Base-by-base conservation (phyloP, 2,888 invertebrate species). In the Drosophila mimetica region DNA sequence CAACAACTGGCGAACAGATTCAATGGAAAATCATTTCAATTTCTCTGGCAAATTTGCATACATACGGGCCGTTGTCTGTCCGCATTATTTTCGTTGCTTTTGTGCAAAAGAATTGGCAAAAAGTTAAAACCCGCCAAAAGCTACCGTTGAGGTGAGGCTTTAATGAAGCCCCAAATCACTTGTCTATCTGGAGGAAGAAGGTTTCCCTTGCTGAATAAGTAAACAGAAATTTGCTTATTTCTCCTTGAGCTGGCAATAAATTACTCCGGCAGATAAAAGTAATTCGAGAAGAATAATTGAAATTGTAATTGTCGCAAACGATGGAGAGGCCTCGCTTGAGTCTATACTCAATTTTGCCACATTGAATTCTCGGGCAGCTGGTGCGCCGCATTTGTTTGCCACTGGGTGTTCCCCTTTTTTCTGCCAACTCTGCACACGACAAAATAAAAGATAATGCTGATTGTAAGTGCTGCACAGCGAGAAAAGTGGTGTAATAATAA, bases 21-120 rank as follows among this genome's bases (percentile, higher is more conserved):
- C 85, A 81, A 79, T 69, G 59, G 51, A 36, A 69, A 85, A 87
- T 87, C 76, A 82, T 84, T 84, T 87, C 88, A 77, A 85, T 87
- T 82, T 86, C 61, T 71, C 57, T 20, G 57, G 53, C 16, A 64
- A 67, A 86, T 84, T 80, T 81, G 53, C 78, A 86, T 77, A 79
- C 20, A 9, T 37, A 44, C 22, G 41, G 30, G n/a, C 9, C 22
- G 34, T 1, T 30, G 41, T 22, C 34, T 37, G 14, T 42, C 6
- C 48, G 16, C 11, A 30, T 16, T 59, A 25, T 44, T 25, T 50
- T 42, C 22, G 59, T 8, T 11, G 30, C 32, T 18, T 59, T 59
- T 34, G 20, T 42, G 32, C 11, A 25, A 18, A 82, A 61, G 75
- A 79, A 79, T 75, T 48, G 58, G 59, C 60, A 65, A 18, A 18